Base-by-base conservation (phyloP, 2,888 invertebrate genomes). In the Ophonus ardosiacus region DNA sequence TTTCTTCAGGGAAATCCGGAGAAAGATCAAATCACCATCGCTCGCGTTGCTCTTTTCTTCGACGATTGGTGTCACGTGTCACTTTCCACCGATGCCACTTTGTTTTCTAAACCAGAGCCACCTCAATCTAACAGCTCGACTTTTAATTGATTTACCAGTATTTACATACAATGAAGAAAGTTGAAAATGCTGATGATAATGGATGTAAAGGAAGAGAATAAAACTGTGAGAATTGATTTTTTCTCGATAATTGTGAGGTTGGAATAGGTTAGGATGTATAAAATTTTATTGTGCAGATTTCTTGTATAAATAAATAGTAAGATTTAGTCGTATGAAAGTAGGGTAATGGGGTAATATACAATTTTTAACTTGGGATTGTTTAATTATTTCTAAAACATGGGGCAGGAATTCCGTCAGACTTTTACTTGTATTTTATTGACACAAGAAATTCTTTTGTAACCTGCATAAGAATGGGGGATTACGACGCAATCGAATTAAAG, bases 31-130 rank as follows among this genome's bases (percentile, higher is more conserved):
- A 10, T 51, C 43, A 51, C 43, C 43, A 31, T 31, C 31, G 31
- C 5, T 51, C 43, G 43, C 43, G 43, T 63, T n/a, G 38, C 31
- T 68, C 31, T 38, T 68, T 31, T 15, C 43, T 74, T 40, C 8
- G 7, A 6, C 24, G 43, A 74, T 74, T 43, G 40, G 71, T 74
- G 68, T 40, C 68, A 68, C 59, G 68, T 38, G 71, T 74, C 71
- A 74, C 71, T 74, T 74, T 74, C 71, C 40, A 74, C 43, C 71
- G 71, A 40, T 74, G 40, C 24, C 40, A 51, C 71, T 74, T 74
- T 74, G 71, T 74, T 74, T 74, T 74, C 71, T 74, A 74, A 74
- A 68, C 43, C 43, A 51, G 43, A 51, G 43, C 43, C 43, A 4
- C 43, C 13, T 51, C 43, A 4, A 13, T 31, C 31, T 31, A 31